These are phyloP conservation scores for Neodon shergylaensis DNA, from an alignment of 2,113 vertebrate species.

Conservation along the genomic window DNA sequence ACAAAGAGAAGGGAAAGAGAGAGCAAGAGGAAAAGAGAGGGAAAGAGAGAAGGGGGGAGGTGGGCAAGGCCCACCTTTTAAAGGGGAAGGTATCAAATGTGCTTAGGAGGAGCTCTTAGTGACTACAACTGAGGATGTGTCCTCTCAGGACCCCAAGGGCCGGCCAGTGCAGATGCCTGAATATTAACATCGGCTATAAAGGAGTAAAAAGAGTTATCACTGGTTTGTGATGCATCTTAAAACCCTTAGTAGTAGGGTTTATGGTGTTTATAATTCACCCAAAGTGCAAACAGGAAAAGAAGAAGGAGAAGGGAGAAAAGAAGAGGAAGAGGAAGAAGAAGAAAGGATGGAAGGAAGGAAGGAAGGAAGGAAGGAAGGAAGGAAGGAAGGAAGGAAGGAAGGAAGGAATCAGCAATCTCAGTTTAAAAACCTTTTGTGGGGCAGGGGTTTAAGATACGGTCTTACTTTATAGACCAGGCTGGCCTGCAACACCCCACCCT, in stretches of 20 bases:
- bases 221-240: not conserved
- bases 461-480: not conserved
- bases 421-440: not conserved
- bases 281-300: not conserved
- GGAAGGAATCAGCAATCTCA: not conserved
- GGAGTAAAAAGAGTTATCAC: not conserved
- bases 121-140: too few relatives aligned
- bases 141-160: too few relatives aligned
- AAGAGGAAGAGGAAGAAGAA: not conserved
- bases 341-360: rapidly evolving
- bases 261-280: not conserved
- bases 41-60: too few relatives aligned
- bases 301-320: not conserved
- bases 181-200: not conserved
- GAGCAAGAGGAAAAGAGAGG: rapidly evolving
- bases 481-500: not conserved
- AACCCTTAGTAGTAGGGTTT: not conserved
- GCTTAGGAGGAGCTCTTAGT: too few relatives aligned
- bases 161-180: too few relatives aligned
- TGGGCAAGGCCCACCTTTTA: too few relatives aligned
- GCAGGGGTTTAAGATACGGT: not conserved
- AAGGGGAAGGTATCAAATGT: too few relatives aligned
- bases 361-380: not conserved
- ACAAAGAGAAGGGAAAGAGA: too few relatives aligned
- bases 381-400: too few relatives aligned